phyloP scores from a whole-genome alignment of 2,113 vertebrate species.

The Podarcis muralis region DNA sequence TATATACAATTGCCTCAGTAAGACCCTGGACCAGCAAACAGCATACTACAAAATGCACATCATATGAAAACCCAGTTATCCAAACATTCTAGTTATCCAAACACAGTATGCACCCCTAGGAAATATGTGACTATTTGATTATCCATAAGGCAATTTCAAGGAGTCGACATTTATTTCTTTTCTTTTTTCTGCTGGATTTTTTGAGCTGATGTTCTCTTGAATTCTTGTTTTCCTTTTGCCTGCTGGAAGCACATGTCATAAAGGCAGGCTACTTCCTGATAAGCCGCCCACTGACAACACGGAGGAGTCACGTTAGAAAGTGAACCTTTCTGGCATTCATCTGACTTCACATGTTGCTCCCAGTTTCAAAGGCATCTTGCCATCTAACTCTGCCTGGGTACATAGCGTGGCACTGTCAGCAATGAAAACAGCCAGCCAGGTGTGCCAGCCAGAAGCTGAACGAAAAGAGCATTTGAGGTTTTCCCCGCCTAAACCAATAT shows the following conservation, averaged over 20 bases:
- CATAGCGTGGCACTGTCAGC: slow-evolving; percentile 19
- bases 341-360: slow-evolving; percentile 5
- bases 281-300: background rate
- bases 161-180: background rate
- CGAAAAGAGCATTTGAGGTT: slow-evolving; percentile 56
- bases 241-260: background rate
- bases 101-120: background rate
- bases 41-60: background rate
- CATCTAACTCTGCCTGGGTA: slow-evolving; percentile 13
- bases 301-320: background rate
- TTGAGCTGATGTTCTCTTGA: background rate
- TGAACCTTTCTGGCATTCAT: background rate
- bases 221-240: background rate
- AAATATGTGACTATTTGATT: background rate
- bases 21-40: background rate
- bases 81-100: slow-evolving; percentile 7
- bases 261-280: background rate
- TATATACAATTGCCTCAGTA: background rate
- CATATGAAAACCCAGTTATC: background rate
- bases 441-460: slow-evolving; percentile 46
- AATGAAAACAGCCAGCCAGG: slow-evolving; percentile 49
- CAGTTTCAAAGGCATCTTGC: background rate
- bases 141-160: background rate
- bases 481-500: slow-evolving; percentile 67
- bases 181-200: background rate